phyloP scores from a whole-genome alignment of 2,113 vertebrate genomes.

The Proterorhinus semilunaris region DNA sequence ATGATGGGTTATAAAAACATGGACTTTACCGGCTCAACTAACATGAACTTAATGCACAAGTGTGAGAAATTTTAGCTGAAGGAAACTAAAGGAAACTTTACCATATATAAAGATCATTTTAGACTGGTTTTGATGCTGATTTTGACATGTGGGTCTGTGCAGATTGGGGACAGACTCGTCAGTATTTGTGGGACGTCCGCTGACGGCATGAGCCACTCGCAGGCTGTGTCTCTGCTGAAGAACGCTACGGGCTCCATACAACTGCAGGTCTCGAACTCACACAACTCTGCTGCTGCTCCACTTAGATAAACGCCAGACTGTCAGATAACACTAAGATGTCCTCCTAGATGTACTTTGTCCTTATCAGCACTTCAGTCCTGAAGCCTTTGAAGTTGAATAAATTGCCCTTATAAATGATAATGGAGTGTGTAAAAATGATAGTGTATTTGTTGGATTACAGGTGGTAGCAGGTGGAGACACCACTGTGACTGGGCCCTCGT shows the following conservation, averaged over 20 bases:
- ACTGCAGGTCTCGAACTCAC: constrained; percentile 81
- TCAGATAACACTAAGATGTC: constrained; percentile 2
- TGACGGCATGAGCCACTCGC: constrained; percentile 91
- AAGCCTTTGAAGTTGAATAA: constrained; percentile 37
- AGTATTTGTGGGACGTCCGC: constrained; percentile 88
- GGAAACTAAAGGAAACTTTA: too few species aligned
- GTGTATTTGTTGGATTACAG: constrained; percentile 58
- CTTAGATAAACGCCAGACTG: constrained; percentile 15
- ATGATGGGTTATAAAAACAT: too few species aligned
- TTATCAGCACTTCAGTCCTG: constrained; percentile 9
- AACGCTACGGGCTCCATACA: constrained; percentile 86
- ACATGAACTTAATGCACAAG: too few species aligned
- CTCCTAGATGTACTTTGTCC: background rate
- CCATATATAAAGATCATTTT: background rate
- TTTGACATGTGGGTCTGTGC: background rate
- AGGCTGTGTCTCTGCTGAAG: constrained; percentile 91
- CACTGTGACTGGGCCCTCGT: constrained; percentile 83
- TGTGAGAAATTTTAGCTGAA: too few species aligned
- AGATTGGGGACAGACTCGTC: constrained; percentile 95
- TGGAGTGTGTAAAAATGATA: constrained; percentile 16
- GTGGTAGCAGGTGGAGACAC: constrained; percentile 90
- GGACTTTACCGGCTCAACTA: too few species aligned
- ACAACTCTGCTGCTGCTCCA: background rate
- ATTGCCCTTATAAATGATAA: constrained; percentile 21
- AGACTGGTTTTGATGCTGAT: background rate